These are phyloP conservation scores for Heliconius hewitsoni DNA, from an alignment of 1,140 invertebrate species.

Conservation along the genomic window DNA sequence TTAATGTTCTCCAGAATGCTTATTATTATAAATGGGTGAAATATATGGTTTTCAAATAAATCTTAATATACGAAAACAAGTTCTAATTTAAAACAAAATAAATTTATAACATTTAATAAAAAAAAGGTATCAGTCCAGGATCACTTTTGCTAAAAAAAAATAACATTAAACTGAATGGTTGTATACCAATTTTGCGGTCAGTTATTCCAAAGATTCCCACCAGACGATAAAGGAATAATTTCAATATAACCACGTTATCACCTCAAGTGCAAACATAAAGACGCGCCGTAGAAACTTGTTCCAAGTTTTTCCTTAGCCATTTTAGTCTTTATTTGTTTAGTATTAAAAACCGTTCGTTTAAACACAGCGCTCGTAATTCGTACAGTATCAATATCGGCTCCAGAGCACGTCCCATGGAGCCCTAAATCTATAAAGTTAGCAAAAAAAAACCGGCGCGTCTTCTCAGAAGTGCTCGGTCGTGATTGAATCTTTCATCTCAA, in stretches of 20 bases:
- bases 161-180: conserved; percentile 1
- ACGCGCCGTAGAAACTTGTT: conserved; percentile 29
- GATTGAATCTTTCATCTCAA: conserved; percentile 71
- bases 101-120: neutral
- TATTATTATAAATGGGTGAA: too few relatives aligned
- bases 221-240: conserved; percentile 34
- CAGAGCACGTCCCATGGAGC: conserved; percentile 39
- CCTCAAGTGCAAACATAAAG: conserved; percentile 27
- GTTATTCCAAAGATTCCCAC: conserved; percentile 35
- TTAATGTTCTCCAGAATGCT: too few relatives aligned
- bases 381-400: conserved; percentile 29
- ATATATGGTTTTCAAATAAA: too few relatives aligned
- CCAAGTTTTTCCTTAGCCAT: neutral
- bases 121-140: neutral
- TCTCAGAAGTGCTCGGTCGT: conserved; percentile 63
- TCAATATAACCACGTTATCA: conserved; percentile 40
- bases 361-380: neutral
- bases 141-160: neutral
- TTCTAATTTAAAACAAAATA: too few relatives aligned
- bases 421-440: conserved; percentile 58
- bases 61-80: too few relatives aligned
- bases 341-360: neutral
- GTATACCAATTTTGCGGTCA: conserved; percentile 27
- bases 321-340: neutral
- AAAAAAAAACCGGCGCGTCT: conserved; percentile 47